A percentile compares a stretch with the other conserved stretches of the same genome.
phyloP scores from a whole-genome alignment of 2,888 invertebrate genomes.

The Anagyrus pseudococci region DNA sequence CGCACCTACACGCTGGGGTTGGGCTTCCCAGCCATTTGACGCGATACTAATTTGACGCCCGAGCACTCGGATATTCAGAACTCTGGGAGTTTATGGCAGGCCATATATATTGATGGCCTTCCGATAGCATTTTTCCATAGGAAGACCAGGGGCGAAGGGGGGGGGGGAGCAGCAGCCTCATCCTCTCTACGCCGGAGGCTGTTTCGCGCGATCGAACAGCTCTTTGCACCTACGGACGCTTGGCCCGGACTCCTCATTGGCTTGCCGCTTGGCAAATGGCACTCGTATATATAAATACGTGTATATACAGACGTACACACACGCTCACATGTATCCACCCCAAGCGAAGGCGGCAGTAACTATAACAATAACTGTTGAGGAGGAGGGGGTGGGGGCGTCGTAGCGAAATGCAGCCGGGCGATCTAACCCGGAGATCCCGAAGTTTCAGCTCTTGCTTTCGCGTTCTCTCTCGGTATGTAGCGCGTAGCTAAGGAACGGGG shows the following conservation, averaged over 20 bases:
- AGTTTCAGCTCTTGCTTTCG: background rate
- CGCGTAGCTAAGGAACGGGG: too few relatives aligned
- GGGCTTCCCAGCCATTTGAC: conserved; percentile 2
- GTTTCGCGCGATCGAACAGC: too few relatives aligned
- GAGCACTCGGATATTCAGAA: conserved; percentile 12
- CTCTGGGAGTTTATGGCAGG: conserved; percentile 6
- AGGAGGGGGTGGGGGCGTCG: background rate
- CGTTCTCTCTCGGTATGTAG: too few relatives aligned
- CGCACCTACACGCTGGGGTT: background rate
- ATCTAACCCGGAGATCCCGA: background rate
- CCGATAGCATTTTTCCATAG: conserved; percentile 9
- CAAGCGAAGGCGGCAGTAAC: conserved; percentile 24
- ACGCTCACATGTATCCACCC: too few relatives aligned
- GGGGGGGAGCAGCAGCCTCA: background rate
- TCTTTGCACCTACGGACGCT: background rate
- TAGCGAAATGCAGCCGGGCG: background rate
- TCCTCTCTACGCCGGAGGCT: background rate
- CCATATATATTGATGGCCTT: conserved; percentile 19
- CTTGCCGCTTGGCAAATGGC: conserved; percentile 16
- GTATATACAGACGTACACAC: too few relatives aligned
- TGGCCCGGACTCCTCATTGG: conserved; percentile 8
- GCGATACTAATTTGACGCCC: conserved; percentile 22
- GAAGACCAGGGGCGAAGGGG: too few relatives aligned
- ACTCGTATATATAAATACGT: conserved; percentile 12
- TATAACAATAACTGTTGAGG: conserved; percentile 42